Evolutionary conservation across 2,888 invertebrate species (phyloP), one percentile per base, ranked within the genome.

Genomic region (Pandemis cinnamomeana): DNA sequence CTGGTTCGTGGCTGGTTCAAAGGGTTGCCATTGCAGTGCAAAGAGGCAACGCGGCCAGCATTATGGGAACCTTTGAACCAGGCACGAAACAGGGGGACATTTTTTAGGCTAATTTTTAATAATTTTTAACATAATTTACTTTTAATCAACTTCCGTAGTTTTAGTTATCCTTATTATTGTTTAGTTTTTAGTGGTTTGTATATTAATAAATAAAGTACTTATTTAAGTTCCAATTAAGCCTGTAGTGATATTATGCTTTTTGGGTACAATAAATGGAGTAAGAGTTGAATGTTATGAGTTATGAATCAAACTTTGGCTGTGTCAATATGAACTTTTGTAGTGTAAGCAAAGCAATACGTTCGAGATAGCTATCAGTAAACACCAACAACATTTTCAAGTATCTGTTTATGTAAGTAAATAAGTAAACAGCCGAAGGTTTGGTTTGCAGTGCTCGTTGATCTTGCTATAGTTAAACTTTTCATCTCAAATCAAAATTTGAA

Each of bases 391-490:
- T 20, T 70, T 51, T n/a, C 8, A 60, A 64, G 63, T 73, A 69
- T 69, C 44, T 64, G 60, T 64, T 73, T 63, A 63, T 69, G 53
- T 61, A 53, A 67, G 69, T 67, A 72, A 67, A 72, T 60, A 73
- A 58, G 15, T 58, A 60, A 69, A 73, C 69, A 70, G 73, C 64
- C 69, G 69, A 70, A 69, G 69, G n/a, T 60, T 70, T 41, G 69
- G 51, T 66, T 73, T 53, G 69, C 55, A 42, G 68, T 63, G 27
- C 62, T 68, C 44, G 72, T 67, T 62, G 55, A 42, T 77, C 69
- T 71, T 71, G 64, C 63, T 53, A 67, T 67, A 36, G 27, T 36
- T 4, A 67, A 76, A 78, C 76, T 78, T 71, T 66, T 60, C 63
- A 48, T 63, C 15, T 60, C n/a, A 68, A 71, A 71, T 71, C 61